Percentiles rank a stretch among this genome's conserved stretches.
Conservation (phyloP, 2,797 vertebrate genomes). For the Glyptemys insculpta region DNA sequence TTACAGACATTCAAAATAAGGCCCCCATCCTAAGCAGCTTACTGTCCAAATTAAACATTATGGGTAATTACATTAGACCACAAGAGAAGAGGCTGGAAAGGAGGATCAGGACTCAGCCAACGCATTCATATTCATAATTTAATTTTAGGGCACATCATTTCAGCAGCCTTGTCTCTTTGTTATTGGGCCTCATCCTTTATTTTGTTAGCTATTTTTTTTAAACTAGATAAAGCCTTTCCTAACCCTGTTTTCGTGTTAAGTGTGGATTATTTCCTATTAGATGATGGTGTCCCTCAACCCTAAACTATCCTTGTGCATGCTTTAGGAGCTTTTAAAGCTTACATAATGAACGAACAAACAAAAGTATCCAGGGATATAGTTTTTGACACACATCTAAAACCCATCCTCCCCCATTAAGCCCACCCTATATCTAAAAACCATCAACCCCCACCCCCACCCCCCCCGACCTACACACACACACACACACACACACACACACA, state of each 20-base stretch:
- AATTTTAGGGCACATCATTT: neutral
- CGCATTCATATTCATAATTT: neutral
- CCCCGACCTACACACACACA: no score
- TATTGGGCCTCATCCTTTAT: neutral
- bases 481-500: neutral
- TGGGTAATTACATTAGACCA: neutral
- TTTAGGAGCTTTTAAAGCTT: neutral
- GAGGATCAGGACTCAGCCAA: neutral
- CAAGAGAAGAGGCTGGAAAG: neutral
- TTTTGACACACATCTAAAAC: neutral
- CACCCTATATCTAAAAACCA: neutral
- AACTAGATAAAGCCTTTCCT: neutral
- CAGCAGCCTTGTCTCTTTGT: neutral
- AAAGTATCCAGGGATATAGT: neutral
- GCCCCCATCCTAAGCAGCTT: neutral
- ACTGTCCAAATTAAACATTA: neutral
- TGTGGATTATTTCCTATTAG: neutral
- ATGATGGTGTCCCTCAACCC: neutral
- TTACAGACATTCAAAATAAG: neutral
- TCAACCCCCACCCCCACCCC: neutral
- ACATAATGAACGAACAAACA: neutral
- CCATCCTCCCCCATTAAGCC: neutral
- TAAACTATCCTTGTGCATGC: neutral
- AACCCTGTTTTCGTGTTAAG: neutral
- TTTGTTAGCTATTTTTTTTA: neutral